These are phyloP conservation scores for Caloenas nicobarica DNA, from an alignment of 2,113 vertebrate species.

Conservation along the genomic window DNA sequence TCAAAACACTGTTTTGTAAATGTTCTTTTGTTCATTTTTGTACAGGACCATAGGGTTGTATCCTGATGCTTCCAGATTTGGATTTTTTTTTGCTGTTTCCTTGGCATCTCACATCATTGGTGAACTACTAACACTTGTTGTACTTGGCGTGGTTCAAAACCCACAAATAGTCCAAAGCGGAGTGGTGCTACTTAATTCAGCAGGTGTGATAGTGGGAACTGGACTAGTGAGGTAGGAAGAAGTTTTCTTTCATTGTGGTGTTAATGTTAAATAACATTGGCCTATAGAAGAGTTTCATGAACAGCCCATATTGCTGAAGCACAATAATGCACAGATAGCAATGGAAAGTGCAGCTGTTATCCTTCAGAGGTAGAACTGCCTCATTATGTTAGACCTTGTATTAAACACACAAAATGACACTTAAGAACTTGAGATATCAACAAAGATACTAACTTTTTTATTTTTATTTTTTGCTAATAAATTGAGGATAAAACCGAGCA, in stretches of 20 bases:
- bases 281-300: background rate
- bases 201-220: slow-evolving; percentile 87
- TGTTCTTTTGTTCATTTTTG: background rate
- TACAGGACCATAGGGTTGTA: slow-evolving; percentile 86
- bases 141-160: slow-evolving; percentile 90
- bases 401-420: background rate
- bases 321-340: background rate
- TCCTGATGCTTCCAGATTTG: slow-evolving; percentile 84
- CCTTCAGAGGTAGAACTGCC: background rate
- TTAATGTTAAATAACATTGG: background rate
- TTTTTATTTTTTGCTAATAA: background rate
- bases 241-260: background rate
- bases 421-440: background rate
- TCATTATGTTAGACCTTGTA: background rate
- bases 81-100: slow-evolving; percentile 86
- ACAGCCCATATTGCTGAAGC: background rate
- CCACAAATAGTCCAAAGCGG: slow-evolving; percentile 88
- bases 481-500: background rate
- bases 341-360: background rate
- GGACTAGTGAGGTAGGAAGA: slow-evolving; percentile 87
- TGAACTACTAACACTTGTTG: slow-evolving; percentile 86
- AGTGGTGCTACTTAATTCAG: slow-evolving; percentile 86
- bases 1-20: background rate
- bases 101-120: slow-evolving; percentile 87
- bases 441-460: background rate